Base-by-base conservation (phyloP, 2,888 invertebrate genomes). In the Cistogaster globosa region DNA sequence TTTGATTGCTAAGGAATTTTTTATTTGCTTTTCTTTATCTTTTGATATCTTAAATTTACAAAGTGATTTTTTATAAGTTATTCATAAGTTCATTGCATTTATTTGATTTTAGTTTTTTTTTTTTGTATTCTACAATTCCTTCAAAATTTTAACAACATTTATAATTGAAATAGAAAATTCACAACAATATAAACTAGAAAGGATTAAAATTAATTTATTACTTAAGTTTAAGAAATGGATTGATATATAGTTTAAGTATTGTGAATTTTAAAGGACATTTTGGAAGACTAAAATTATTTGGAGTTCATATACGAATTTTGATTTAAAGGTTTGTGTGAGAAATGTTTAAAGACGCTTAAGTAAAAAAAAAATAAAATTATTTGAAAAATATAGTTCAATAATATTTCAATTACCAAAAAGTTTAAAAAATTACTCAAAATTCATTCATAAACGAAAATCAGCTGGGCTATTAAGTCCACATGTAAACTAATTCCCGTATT, bases 71-170 rank as follows among this genome's bases (percentile, higher is more conserved):
- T 32, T 7, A 32, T 32, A 32, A 63, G 69, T 87, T 74, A 53
- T n/a, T 80, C 87, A 87, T 87, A 87, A 87, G 87, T 86, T 82
- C 86, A 86, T 87, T 86, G 85, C 87, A 81, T 68, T 86, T 48
- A 55, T 72, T 77, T 60, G 14, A 67, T 18, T 42, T 74, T 2
- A 42, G 58, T 55, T 14, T 62, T 51, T 63, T 71, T 53, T 62
- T 60, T 53, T 38, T 45, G 6, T 57, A 12, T 38, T 58, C 42
- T 6, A 55, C 62, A 22, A 53, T 18, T 53, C 18, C 51, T 9
- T 45, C 60, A 67, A 74, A 58, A 26, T 60, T 65, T 51, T 58
- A 83, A 83, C 51, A 78, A 77, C 77, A 77, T 67, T 65, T 80
- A 65, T 32, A 57, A 12, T 69, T 16, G 53, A 22, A 36, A 68